phyloP scores from a whole-genome alignment of 1,140 invertebrate species.

The Melanaphis sacchari region DNA sequence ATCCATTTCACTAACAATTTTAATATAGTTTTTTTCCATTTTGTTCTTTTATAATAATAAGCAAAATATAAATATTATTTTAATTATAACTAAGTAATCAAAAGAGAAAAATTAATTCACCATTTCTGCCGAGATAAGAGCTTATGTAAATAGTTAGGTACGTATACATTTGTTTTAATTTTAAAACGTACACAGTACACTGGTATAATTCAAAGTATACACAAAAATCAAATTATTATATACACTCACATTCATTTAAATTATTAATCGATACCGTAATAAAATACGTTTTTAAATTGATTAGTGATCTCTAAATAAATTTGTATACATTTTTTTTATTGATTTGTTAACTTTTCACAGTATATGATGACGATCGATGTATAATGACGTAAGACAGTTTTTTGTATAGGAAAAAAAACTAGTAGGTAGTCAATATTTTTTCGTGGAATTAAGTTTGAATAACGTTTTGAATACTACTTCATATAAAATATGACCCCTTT shows the following conservation, averaged over 20 bases:
- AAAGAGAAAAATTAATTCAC: background rate
- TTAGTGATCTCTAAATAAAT: background rate
- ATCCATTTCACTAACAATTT: background rate
- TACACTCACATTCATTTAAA: background rate
- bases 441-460: background rate
- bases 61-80: slow-evolving; percentile 2
- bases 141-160: slow-evolving; percentile 19
- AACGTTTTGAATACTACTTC: background rate
- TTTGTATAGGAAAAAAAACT: background rate
- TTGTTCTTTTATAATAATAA: background rate
- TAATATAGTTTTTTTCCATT: background rate
- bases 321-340: background rate
- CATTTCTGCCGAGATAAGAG: background rate
- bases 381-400: background rate
- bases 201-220: background rate
- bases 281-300: background rate
- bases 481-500: background rate
- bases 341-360: background rate
- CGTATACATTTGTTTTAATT: slow-evolving; percentile 6
- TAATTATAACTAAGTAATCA: background rate
- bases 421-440: background rate
- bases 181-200: background rate
- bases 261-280: background rate
- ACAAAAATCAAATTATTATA: background rate
- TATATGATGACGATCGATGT: background rate